These are phyloP conservation scores for Colletes collaris DNA, from an alignment of 2,888 invertebrate species.

Conservation along the genomic window DNA sequence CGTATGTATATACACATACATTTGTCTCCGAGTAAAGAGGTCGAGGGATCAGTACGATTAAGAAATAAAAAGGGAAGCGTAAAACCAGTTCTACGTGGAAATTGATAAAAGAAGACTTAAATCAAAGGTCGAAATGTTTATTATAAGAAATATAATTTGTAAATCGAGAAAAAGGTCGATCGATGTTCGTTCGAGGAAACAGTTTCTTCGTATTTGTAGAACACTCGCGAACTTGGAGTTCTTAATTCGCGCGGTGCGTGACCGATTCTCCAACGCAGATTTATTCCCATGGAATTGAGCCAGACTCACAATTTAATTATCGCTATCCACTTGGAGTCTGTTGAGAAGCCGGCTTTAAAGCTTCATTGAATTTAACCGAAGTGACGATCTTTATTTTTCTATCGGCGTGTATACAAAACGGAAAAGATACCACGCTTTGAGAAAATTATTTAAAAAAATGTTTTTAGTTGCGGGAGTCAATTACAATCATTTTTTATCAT, in stretches of 20 bases:
- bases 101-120: too few relatives aligned
- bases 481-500: too few relatives aligned
- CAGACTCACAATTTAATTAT: slow-evolving; percentile 49
- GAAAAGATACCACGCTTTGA: slow-evolving; percentile 17
- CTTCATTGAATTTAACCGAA: slow-evolving; percentile 43
- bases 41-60: too few relatives aligned
- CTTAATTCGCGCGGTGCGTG: slow-evolving; percentile 50
- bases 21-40: too few relatives aligned
- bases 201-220: slow-evolving; percentile 2
- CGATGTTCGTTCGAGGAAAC: not conserved
- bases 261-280: slow-evolving; percentile 33
- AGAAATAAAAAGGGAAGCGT: too few relatives aligned
- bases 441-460: not conserved
- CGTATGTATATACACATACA: too few relatives aligned
- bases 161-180: not conserved
- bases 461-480: too few relatives aligned
- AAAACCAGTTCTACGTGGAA: too few relatives aligned
- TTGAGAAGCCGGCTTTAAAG: slow-evolving; percentile 45
- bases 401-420: slow-evolving; percentile 21
- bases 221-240: slow-evolving; percentile 26
- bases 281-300: slow-evolving; percentile 54
- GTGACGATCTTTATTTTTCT: slow-evolving; percentile 48
- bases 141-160: too few relatives aligned
- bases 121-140: too few relatives aligned
- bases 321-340: slow-evolving; percentile 41